These are phyloP conservation scores for Meloidogyne exigua DNA, from an alignment of 1,140 invertebrate species.

Conservation along the genomic window DNA sequence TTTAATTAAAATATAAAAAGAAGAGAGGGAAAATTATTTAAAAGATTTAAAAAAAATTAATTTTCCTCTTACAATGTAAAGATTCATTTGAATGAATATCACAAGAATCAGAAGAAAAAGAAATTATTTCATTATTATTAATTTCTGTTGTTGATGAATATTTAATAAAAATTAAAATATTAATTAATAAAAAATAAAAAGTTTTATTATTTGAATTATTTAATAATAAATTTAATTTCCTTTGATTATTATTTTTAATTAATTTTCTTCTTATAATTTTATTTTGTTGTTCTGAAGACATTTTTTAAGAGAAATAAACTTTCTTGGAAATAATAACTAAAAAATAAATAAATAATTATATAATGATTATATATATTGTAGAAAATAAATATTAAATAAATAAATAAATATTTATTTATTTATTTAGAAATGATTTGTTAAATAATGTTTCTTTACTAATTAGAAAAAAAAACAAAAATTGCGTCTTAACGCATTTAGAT, in stretches of 20 bases:
- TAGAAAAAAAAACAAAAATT: too few species aligned
- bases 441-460: too few species aligned
- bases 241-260: neutral
- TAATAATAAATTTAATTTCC: neutral
- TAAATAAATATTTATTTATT: neutral
- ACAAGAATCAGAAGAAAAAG: conserved; percentile 5
- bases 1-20: too few species aligned
- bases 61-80: conserved; percentile 8
- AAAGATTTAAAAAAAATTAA: too few species aligned
- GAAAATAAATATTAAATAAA: neutral
- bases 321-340: neutral
- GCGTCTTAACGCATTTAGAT: too few species aligned
- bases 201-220: neutral
- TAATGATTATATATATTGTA: neutral
- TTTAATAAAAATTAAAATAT: neutral
- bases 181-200: conserved; percentile 7
- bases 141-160: neutral
- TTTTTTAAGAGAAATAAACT: neutral
- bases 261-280: neutral
- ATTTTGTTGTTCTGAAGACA: neutral
- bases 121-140: neutral
- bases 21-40: too few species aligned
- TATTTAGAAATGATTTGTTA: too few species aligned
- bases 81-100: conserved; percentile 17
- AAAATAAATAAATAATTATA: neutral